Percentiles rank a stretch among this genome's conserved stretches.
Evolutionary conservation across 37 sponge, comb jelly and placozoan genomes (phyloP).

Genomic region (Ianthella basta): DNA sequence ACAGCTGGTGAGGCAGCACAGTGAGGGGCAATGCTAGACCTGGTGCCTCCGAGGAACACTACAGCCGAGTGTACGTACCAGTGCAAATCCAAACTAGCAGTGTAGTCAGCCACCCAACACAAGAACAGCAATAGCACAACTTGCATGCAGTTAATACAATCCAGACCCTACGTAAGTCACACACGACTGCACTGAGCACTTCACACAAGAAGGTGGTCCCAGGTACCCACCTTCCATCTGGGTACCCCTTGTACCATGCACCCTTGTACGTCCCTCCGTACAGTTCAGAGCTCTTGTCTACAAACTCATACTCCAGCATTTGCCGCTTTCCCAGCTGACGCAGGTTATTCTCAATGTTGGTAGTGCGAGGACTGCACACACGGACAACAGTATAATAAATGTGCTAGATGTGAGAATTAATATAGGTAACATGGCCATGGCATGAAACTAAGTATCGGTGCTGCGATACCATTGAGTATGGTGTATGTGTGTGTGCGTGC

Average conservation of each 20-base stretch:
- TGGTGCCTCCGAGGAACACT: no score
- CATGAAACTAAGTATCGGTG: neutral
- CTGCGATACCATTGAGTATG: neutral
- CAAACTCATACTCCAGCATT: conserved; percentile 50
- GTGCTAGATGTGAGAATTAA: neutral
- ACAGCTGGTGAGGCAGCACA: no score
- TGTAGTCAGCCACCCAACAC: no score
- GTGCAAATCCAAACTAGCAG: no score
- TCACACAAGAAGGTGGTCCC: neutral
- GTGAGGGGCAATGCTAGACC: no score
- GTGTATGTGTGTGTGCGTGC: conserved; percentile 20
- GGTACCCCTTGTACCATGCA: conserved; percentile 66
- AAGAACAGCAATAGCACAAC: no score
- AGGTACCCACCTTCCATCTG: conserved; percentile 66
- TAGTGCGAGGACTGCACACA: neutral
- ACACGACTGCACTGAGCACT: neutral
- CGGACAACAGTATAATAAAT: no score
- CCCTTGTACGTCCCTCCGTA: conserved; percentile 70
- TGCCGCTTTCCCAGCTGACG: conserved; percentile 52
- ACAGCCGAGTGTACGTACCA: no score
- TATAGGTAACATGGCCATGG: neutral
- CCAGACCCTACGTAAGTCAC: no score
- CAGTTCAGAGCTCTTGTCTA: conserved; percentile 15
- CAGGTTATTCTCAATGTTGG: conserved; percentile 58
- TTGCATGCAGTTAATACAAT: no score